These are phyloP conservation scores for Fundulus diaphanus DNA, from an alignment of 2,797 vertebrate species.

Conservation along the genomic window DNA sequence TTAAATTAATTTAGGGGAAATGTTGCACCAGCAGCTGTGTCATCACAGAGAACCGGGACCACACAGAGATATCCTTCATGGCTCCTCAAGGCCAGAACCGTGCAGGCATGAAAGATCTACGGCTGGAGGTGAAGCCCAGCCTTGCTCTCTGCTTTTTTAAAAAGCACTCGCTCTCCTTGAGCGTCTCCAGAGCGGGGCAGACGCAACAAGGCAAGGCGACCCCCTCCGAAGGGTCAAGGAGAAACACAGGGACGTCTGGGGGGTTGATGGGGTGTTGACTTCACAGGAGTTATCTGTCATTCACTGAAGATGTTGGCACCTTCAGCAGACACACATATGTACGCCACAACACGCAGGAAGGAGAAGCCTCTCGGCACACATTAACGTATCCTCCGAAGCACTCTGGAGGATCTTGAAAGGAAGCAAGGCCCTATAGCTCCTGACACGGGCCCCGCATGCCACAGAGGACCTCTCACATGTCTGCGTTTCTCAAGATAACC, in stretches of 20 bases:
- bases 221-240: conserved; percentile 73
- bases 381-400: conserved; percentile 32
- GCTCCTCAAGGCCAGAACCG: conserved; percentile 70
- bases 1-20: conserved; percentile 41
- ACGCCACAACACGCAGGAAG: conserved; percentile 25
- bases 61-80: conserved; percentile 72
- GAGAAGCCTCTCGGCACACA: conserved; percentile 31
- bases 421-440: conserved; percentile 67
- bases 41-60: conserved; percentile 59
- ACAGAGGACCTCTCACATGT: conserved; percentile 50
- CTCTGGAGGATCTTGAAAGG: conserved; percentile 65
- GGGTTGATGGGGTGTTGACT: conserved; percentile 45
- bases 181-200: conserved; percentile 73
- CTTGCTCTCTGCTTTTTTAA: conserved; percentile 69
- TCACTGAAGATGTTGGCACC: conserved; percentile 68
- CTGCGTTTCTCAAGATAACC: conserved; percentile 72
- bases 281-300: conserved; percentile 69
- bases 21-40: conserved; percentile 57
- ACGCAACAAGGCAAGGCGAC: conserved; percentile 72
- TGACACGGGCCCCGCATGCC: conserved; percentile 45
- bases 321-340: conserved; percentile 36
- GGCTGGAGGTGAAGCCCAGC: conserved; percentile 63
- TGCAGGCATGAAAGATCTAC: conserved; percentile 69
- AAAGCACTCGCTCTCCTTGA: conserved; percentile 76
- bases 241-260: conserved; percentile 64